Base-by-base conservation (phyloP, 2,113 vertebrate genomes). In the Dolichallabes microphthalmus region DNA sequence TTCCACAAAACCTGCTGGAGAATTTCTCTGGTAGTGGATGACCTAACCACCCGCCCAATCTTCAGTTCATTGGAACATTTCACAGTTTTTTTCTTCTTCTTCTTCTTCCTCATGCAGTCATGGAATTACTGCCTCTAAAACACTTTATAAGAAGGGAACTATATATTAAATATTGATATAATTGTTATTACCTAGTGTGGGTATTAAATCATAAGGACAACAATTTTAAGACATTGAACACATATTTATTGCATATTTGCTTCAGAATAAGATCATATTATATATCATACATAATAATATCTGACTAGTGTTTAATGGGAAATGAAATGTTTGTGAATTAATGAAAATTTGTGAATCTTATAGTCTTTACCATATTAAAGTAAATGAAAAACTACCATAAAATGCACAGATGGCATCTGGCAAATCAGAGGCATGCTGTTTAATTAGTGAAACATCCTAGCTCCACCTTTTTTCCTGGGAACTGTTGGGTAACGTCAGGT, bases 21-120 rank as follows among this genome's bases (percentile, higher is more conserved):
- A 87, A 86, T 87, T 90, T 88, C 90, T 87, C 76, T 82, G 68
- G 82, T 82, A 87, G 35, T 79, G 63, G 61, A 82, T 61, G 30
- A 86, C n/a, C 76, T 82, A 84, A 60, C 80, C 57, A 82, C 55
- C 63, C 11, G 20, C 77, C 74, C 22, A 22, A 25, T 35, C 58
- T 50, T 27, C 30, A 57, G 22, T 68, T 80, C 69, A 45, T 12
- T 66, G 80, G 79, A 76, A 76, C n/a, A 53, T 60, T 50, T n/a
- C 12, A 55, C 15, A 66, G 57, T 55, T n/a, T 75, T 75, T 75
- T 83, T 61, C 60, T 73, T 45, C 7, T 13, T n/a, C n/a, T n/a
- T n/a, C n/a, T n/a, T n/a, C 58, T 39, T 61, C 25, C 11, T 30
- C 0, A 32, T 8, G 6, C 50, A 14, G n/a, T 39, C 22, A 12